Conservation (phyloP, 2,797 vertebrate genomes). For the Pagetopsis macropterus region DNA sequence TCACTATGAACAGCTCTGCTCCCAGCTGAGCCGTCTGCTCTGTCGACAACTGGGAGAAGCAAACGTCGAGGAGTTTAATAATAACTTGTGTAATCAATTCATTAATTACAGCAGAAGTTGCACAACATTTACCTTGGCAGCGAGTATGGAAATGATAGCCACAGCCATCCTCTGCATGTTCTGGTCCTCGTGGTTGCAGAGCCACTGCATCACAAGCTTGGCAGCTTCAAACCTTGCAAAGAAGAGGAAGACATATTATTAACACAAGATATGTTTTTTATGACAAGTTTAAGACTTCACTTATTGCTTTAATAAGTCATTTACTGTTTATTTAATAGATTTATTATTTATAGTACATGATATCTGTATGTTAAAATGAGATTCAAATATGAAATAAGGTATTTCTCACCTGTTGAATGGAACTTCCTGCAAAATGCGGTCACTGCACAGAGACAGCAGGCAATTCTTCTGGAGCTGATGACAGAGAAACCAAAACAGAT, state of each 20-base stretch:
- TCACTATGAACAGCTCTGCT: slow-evolving; percentile 96
- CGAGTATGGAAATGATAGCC: slow-evolving; percentile 97
- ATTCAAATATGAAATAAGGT: background rate
- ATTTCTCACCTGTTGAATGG: slow-evolving; percentile 94
- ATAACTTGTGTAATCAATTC: background rate
- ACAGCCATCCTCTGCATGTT: slow-evolving; percentile 99
- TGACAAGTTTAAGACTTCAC: background rate
- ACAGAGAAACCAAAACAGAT: slow-evolving; percentile 41
- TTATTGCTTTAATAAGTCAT: background rate
- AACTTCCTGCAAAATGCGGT: slow-evolving; percentile 97
- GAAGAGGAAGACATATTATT: background rate
- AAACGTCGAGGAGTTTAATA: background rate
- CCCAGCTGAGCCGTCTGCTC: slow-evolving; percentile 98
- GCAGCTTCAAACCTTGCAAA: slow-evolving; percentile 94
- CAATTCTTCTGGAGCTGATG: slow-evolving; percentile 97
- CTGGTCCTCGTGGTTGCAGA: slow-evolving; percentile 99
- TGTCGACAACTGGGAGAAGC: slow-evolving; percentile 89
- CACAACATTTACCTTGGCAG: slow-evolving; percentile 91
- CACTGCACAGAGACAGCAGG: slow-evolving; percentile 97
- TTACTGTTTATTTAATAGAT: background rate
- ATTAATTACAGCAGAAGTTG: background rate
- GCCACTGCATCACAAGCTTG: slow-evolving; percentile 99
- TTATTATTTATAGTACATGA: background rate
- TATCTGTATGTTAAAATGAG: background rate
- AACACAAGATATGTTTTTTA: background rate